phyloP scores from a whole-genome alignment of 2,113 vertebrate genomes.

The Sialia sialis region DNA sequence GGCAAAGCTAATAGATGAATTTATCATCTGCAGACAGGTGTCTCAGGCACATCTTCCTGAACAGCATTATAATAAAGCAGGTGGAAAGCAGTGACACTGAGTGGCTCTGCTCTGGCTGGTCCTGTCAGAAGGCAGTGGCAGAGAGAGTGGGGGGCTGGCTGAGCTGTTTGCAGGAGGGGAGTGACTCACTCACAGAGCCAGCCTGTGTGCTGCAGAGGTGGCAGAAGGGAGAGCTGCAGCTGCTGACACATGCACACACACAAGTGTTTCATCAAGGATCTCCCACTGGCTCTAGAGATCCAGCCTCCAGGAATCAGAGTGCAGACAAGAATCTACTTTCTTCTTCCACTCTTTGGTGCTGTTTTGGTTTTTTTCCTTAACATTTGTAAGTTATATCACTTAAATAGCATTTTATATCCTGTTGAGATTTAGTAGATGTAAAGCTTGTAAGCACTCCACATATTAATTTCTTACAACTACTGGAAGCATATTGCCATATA shows the following conservation, averaged over 20 bases:
- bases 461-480: conserved; percentile 65
- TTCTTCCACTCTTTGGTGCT: conserved; percentile 43
- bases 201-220: background rate
- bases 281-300: background rate
- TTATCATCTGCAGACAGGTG: background rate
- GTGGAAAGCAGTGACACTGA: background rate
- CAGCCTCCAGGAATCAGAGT: background rate
- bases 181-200: background rate
- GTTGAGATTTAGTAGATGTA: conserved; percentile 55
- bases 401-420: conserved; percentile 52
- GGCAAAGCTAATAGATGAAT: background rate
- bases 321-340: background rate
- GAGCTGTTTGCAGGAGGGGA: background rate
- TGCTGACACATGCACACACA: accelerated
- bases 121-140: background rate
- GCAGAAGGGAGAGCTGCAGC: background rate
- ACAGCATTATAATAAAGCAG: background rate
- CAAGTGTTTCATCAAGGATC: background rate
- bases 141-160: background rate
- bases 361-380: background rate
- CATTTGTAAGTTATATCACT: conserved; percentile 44
- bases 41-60: background rate
- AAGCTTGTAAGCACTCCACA: conserved; percentile 61
- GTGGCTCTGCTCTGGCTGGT: background rate
- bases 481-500: conserved; percentile 61